A percentile compares a stretch with the other conserved stretches of the same genome.
Evolutionary conservation across 2,113 vertebrate species (phyloP).

Genomic region (Gasterosteus aculeatus): DNA sequence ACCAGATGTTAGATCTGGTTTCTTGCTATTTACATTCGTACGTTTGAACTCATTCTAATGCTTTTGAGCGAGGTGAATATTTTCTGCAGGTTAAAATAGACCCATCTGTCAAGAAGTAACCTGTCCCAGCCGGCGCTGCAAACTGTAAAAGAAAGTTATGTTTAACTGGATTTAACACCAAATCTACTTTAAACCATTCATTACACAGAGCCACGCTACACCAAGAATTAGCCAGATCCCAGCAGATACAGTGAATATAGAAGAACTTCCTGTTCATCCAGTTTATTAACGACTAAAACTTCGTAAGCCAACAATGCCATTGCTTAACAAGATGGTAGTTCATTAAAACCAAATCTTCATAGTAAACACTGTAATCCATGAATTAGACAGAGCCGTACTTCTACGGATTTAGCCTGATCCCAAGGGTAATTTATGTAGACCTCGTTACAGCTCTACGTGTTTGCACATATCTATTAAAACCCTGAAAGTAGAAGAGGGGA

Average conservation of each 20-base stretch:
- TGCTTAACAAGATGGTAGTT: conserved; percentile 50
- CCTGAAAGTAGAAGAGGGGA: conserved; percentile 4
- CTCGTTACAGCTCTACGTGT: conserved; percentile 55
- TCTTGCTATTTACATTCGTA: background rate
- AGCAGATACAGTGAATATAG: conserved; percentile 35
- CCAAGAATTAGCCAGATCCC: conserved; percentile 56
- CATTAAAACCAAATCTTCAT: conserved; percentile 63
- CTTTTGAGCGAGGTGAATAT: conserved; percentile 1
- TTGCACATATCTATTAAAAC: conserved; percentile 50
- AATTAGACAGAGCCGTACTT: conserved; percentile 55
- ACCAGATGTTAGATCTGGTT: conserved; percentile 1
- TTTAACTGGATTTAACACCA: conserved; percentile 20
- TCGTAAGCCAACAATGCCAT: conserved; percentile 38
- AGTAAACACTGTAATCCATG: conserved; percentile 67
- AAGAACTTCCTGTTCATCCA: conserved; percentile 24
- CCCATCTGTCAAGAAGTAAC: background rate
- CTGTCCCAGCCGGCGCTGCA: background rate
- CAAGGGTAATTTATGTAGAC: conserved; percentile 48
- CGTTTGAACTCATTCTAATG: background rate
- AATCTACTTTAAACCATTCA: conserved; percentile 40
- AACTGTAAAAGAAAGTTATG: conserved; percentile 19
- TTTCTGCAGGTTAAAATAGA: background rate
- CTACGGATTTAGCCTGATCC: conserved; percentile 54
- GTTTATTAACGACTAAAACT: conserved; percentile 45
- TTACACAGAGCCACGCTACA: conserved; percentile 28